These are phyloP conservation scores for Polyommatus icarus DNA, from an alignment of 2,888 invertebrate species.

Conservation along the genomic window DNA sequence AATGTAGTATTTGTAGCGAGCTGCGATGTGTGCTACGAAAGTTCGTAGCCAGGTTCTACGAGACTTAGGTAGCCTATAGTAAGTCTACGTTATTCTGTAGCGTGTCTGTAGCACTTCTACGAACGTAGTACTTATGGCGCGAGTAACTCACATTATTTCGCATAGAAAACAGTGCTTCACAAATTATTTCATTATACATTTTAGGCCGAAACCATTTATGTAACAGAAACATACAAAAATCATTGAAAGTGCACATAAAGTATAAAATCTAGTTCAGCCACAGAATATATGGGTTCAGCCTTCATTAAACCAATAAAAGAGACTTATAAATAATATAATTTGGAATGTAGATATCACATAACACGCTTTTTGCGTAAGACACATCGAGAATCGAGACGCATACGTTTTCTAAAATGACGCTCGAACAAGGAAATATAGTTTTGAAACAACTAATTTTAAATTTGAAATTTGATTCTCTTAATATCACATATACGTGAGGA, in stretches of 20 bases:
- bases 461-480: neutral
- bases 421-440: neutral
- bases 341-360: neutral
- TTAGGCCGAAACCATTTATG: neutral
- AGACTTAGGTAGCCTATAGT: slow-evolving; percentile 6
- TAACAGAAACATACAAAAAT: too few species aligned
- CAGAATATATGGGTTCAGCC: too few species aligned
- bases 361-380: neutral
- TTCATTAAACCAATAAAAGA: neutral
- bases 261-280: neutral
- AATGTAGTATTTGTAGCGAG: neutral
- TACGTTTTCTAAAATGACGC: slow-evolving; percentile 3
- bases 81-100: slow-evolving; percentile 4
- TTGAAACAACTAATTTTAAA: neutral
- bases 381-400: neutral
- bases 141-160: neutral
- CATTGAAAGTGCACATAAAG: neutral
- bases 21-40: neutral
- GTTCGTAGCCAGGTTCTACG: slow-evolving; percentile 1
- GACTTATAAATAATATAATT: neutral
- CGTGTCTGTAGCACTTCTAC: slow-evolving; percentile 5
- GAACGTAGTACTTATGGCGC: neutral
- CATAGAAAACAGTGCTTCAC: neutral
- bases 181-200: neutral
- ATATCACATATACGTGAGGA: too few species aligned